phyloP scores from a whole-genome alignment of 2,113 vertebrate genomes.

The Nymphicus hollandicus region DNA sequence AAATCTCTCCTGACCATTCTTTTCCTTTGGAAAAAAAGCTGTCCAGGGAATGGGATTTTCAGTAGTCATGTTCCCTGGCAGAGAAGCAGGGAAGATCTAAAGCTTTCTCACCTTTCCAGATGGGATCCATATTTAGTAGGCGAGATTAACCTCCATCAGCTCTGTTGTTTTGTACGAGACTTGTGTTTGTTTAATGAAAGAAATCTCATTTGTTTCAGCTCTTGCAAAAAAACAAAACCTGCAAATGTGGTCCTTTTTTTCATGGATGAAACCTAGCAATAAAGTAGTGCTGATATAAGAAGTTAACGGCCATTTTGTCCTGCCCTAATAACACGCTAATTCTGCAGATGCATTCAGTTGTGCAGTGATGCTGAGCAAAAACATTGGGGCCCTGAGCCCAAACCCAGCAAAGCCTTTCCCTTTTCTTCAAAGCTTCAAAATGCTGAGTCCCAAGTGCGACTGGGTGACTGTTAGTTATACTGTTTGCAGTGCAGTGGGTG shows the following conservation, averaged over 20 bases:
- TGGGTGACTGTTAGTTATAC: background rate
- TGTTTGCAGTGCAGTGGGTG: background rate
- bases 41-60: background rate
- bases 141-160: background rate
- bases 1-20: slow-evolving; percentile 12
- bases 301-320: background rate
- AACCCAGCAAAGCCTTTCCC: background rate
- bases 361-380: background rate
- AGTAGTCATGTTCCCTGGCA: background rate
- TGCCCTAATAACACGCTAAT: background rate
- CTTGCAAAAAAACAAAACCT: background rate
- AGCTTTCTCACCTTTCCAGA: slow-evolving; percentile 47
- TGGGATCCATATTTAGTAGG: background rate
- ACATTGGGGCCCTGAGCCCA: background rate
- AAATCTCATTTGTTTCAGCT: background rate
- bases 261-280: background rate
- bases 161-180: slow-evolving; percentile 12
- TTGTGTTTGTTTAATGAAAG: background rate
- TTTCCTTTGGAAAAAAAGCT: slow-evolving; percentile 28
- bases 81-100: background rate
- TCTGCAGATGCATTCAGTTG: background rate
- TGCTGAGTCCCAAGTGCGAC: rapidly evolving
- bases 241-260: background rate
- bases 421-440: background rate
- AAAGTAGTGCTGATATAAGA: background rate